Base-by-base conservation (phyloP, 53 echinoderm and acorn worm genomes). In the Temnopleurus reevesii region DNA sequence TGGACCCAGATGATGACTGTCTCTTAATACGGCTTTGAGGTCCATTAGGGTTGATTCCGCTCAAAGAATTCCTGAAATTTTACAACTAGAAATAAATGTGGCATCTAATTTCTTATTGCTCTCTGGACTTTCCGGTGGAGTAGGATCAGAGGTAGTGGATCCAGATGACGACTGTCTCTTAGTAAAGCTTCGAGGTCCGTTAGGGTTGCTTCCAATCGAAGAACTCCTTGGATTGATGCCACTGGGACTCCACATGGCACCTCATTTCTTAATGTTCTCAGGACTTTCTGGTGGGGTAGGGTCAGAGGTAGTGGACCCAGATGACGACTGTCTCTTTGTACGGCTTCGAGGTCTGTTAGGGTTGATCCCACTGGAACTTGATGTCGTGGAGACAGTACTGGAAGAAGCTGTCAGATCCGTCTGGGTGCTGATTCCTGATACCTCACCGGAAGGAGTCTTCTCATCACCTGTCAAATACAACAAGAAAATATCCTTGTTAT, bases 271-370 rank as follows among this genome's bases (percentile, higher is more conserved):
- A 21, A 51, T 53, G 58, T 91, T 91, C 44, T 59, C 92, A 9
- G 94, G 94, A 28, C 94, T 94, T 57, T 94, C 91, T 7, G 94
- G 94, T 8, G 94, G 94, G 2, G 91, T 90, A 9, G 77, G 56
- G 55, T 94, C 94, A 13, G 94, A 94, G 63, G 86, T 94, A 45
- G 77, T 89, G 1, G 94, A 94, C 30, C 94, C 91, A 12, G 94
- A 94, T 21, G 94, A 94, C 5, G 91, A 94, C 58, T 91, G 90
- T 43, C 94, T 86, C 90, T 92, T 94, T 47, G 90, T 94, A 53
- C 92, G 86, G 43, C 49, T 90, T 12, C 89, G 82, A 23, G 90
- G 76, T 77, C 88, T 87, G 88, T 12, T 51, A 28, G 88, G 88
- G 13, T 92, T 92, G 36, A 86, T 76, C 25, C 86, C 57, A 4